Conservation (phyloP, 2,888 invertebrate genomes). For the Nomada fucata region DNA sequence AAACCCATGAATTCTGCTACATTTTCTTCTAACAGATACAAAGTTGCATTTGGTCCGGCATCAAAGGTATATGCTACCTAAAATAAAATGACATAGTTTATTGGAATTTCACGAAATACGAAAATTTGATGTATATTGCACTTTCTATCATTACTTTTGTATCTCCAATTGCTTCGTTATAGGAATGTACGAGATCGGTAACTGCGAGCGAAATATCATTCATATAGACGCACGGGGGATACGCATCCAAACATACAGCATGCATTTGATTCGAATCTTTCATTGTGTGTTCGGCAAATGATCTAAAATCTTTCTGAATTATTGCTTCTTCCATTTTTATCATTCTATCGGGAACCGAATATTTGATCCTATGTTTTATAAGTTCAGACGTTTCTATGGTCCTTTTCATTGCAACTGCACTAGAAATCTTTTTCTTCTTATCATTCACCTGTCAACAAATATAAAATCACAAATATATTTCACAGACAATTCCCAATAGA, state of each 20-base stretch:
- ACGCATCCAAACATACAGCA: conserved; percentile 96
- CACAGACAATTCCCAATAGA: conserved; percentile 9
- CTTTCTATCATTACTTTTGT: conserved; percentile 85
- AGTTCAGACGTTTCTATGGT: conserved; percentile 93
- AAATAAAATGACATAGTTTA: conserved; percentile 54
- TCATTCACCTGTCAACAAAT: conserved; percentile 86
- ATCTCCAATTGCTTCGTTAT: conserved; percentile 89
- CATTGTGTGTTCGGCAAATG: conserved; percentile 97
- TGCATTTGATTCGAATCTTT: conserved; percentile 99
- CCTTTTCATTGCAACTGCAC: conserved; percentile 95
- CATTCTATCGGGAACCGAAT: conserved; percentile 90
- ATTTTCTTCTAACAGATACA: conserved; percentile 92
- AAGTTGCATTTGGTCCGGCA: conserved; percentile 98
- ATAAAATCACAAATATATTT: background rate
- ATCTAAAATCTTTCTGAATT: conserved; percentile 89
- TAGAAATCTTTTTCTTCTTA: conserved; percentile 92
- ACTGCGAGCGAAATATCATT: conserved; percentile 94
- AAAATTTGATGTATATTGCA: background rate
- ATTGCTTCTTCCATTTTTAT: conserved; percentile 88
- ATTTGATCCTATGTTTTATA: conserved; percentile 89
- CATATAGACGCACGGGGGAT: conserved; percentile 97
- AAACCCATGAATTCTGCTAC: conserved; percentile 89
- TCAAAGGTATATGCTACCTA: conserved; percentile 98
- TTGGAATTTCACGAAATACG: too few species aligned
- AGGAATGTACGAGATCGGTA: conserved; percentile 91